Evolutionary conservation across 2,113 vertebrate genomes (phyloP).

Genomic region (Barnardius zonarius): DNA sequence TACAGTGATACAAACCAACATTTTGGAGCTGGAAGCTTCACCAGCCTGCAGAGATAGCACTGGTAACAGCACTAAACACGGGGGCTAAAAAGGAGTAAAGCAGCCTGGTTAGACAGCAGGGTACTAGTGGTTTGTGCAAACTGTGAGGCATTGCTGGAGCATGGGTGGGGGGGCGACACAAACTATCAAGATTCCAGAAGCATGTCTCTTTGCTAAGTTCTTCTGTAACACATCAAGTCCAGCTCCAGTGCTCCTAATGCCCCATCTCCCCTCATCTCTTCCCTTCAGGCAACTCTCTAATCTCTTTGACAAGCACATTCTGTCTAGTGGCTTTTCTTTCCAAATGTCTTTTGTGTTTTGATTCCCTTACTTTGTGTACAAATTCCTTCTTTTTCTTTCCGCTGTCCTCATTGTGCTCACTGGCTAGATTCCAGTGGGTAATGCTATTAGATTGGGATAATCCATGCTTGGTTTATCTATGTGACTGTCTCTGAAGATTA

Average conservation of each 20-base stretch:
- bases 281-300: slow-evolving; percentile 25
- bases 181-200: not conserved
- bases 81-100: not conserved
- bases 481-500: slow-evolving; percentile 69
- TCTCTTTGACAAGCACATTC: slow-evolving; percentile 46
- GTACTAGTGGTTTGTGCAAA: not conserved
- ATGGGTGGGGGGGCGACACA: not conserved
- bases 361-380: slow-evolving; percentile 51
- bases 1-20: accelerated
- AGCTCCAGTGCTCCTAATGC: not conserved
- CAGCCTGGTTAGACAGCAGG: not conserved
- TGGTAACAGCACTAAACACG: not conserved
- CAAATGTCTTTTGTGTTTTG: slow-evolving; percentile 56
- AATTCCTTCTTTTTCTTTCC: slow-evolving; percentile 53
- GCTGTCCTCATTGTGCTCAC: slow-evolving; percentile 32
- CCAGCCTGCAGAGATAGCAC: not conserved
- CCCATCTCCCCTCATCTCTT: slow-evolving; percentile 1
- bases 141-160: not conserved
- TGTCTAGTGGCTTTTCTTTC: slow-evolving; percentile 50
- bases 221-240: not conserved
- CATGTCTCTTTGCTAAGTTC: not conserved
- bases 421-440: slow-evolving; percentile 12
- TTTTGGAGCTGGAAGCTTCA: not conserved
- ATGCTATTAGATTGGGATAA: slow-evolving; percentile 67
- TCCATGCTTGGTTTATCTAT: slow-evolving; percentile 60